These are phyloP conservation scores for Gobionotothen gibberifrons DNA, from an alignment of 2,797 vertebrate species.

Conservation along the genomic window DNA sequence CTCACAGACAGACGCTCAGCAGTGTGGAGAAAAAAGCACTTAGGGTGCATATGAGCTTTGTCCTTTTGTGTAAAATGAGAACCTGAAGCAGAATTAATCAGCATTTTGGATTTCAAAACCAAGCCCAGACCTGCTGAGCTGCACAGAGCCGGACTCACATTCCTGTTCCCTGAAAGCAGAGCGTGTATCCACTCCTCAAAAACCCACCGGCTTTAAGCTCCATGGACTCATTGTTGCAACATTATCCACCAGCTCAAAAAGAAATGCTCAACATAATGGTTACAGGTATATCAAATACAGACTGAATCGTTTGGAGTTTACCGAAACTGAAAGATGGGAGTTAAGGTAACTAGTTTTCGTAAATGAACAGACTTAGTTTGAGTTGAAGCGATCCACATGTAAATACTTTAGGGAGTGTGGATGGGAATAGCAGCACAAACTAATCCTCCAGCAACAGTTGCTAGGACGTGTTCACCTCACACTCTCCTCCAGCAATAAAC, in stretches of 20 bases:
- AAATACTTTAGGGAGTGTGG: conserved; percentile 67
- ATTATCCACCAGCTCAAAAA: background rate
- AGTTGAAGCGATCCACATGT: conserved; percentile 35
- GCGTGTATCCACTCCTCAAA: conserved; percentile 14
- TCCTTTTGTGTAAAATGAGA: conserved; percentile 6
- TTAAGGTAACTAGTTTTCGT: background rate
- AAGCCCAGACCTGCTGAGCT: conserved; percentile 56
- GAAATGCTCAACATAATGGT: background rate
- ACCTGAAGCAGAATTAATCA: conserved; percentile 59
- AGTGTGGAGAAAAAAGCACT: conserved; percentile 36
- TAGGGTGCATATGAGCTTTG: conserved; percentile 10
- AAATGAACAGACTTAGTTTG: background rate
- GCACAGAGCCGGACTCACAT: background rate
- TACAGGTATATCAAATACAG: background rate
- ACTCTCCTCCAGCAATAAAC: background rate
- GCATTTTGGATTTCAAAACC: conserved; percentile 67
- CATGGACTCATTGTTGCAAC: background rate
- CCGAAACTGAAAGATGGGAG: background rate
- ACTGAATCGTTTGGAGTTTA: background rate
- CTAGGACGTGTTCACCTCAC: conserved; percentile 39
- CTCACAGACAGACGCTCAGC: conserved; percentile 13
- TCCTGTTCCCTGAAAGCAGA: conserved; percentile 38
- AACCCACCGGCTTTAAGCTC: background rate
- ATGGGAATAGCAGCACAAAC: conserved; percentile 66
- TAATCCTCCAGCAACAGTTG: conserved; percentile 52